Evolutionary conservation across 2,113 vertebrate species (phyloP).

Genomic region (Gadus macrocephalus): DNA sequence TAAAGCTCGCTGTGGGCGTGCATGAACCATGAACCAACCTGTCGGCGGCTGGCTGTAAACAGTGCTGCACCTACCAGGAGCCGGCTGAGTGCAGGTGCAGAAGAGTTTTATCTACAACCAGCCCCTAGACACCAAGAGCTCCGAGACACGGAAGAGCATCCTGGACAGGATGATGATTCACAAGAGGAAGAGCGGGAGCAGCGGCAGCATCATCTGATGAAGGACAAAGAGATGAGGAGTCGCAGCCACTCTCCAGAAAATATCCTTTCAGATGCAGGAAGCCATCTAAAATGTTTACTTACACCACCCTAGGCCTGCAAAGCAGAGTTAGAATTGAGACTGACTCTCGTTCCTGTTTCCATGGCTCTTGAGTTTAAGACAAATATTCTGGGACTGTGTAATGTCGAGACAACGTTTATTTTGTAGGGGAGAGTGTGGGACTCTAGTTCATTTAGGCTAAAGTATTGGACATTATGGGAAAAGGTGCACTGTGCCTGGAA

Average conservation of each 20-base stretch:
- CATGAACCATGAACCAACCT: too few relatives aligned
- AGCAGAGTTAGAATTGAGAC: not conserved
- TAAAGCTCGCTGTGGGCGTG: too few relatives aligned
- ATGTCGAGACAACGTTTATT: not conserved
- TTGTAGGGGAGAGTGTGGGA: not conserved
- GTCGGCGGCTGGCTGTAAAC: too few relatives aligned
- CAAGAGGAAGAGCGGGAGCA: too few relatives aligned
- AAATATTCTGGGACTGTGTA: not conserved
- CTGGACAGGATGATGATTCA: not conserved
- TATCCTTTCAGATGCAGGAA: too few relatives aligned
- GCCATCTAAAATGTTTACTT: too few relatives aligned
- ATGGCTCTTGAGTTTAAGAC: not conserved
- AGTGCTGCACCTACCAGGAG: not conserved
- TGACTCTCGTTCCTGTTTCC: not conserved
- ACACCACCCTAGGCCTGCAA: not conserved
- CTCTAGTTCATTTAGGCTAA: too few relatives aligned
- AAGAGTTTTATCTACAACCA: not conserved
- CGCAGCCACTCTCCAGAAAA: too few relatives aligned
- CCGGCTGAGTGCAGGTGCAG: not conserved
- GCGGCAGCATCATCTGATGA: not conserved
- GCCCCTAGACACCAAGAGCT: not conserved
- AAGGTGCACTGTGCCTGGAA: too few relatives aligned
- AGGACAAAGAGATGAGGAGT: not conserved
- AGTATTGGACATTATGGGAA: too few relatives aligned
- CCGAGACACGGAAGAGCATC: not conserved